These are phyloP conservation scores for Dascillus cervinus DNA, from an alignment of 2,888 invertebrate species.

Conservation along the genomic window DNA sequence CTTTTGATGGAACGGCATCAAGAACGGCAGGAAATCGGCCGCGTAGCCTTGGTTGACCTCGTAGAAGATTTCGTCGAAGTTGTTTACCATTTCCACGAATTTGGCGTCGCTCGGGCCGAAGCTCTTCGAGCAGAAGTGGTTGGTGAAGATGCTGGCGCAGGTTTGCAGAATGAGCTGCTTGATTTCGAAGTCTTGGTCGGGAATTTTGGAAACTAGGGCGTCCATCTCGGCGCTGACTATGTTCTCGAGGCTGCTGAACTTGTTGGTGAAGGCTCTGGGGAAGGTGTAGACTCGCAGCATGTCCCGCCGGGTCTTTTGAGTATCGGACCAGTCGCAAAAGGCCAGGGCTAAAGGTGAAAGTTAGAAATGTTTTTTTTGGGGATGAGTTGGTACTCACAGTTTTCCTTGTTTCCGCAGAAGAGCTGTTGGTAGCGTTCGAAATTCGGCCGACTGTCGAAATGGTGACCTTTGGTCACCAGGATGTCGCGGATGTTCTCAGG, in stretches of 20 bases:
- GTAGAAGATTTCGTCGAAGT: constrained; percentile 58
- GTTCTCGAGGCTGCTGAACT: constrained; percentile 46
- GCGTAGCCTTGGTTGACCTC: constrained; percentile 62
- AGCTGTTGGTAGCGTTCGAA: constrained; percentile 55
- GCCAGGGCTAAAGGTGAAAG: constrained; percentile 49
- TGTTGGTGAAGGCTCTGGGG: constrained; percentile 49
- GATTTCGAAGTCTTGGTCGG: constrained; percentile 27
- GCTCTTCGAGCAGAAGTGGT: constrained; percentile 51
- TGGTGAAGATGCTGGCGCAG: constrained; percentile 54
- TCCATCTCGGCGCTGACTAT: constrained; percentile 43
- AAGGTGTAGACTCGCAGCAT: constrained; percentile 52
- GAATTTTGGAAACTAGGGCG: constrained; percentile 30
- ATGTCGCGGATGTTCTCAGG: constrained; percentile 52
- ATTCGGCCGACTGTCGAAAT: constrained; percentile 58
- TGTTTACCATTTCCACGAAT: constrained; percentile 46
- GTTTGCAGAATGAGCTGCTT: constrained; percentile 46
- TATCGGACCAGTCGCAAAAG: constrained; percentile 61
- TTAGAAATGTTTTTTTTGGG: constrained; percentile 1
- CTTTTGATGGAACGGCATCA: constrained; percentile 47
- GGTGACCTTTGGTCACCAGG: constrained; percentile 48
- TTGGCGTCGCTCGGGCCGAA: constrained; percentile 41
- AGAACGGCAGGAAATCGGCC: constrained; percentile 56
- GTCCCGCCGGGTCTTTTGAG: constrained; percentile 53
- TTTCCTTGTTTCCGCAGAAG: constrained; percentile 58
- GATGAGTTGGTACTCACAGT: constrained; percentile 49